phyloP scores from a whole-genome alignment of 1,140 invertebrate species.

The Drosophila persimilis region DNA sequence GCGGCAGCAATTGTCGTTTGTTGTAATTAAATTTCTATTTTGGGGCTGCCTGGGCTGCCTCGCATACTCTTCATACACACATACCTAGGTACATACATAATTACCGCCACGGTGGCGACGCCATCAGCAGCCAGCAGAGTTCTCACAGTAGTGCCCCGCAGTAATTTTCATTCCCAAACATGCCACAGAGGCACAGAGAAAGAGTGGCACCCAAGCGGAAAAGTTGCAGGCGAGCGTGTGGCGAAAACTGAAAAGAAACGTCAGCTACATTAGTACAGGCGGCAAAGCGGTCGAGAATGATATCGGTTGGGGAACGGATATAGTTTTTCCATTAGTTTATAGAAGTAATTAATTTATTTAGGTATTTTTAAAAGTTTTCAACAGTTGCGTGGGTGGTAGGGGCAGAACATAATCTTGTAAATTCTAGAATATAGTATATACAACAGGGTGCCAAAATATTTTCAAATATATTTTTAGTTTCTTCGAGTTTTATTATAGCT shows the following conservation, averaged over 20 bases:
- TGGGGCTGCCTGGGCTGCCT: slow-evolving; percentile 7
- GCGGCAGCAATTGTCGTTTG: slow-evolving; percentile 25
- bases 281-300: slow-evolving; percentile 36
- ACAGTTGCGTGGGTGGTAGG: too few species aligned
- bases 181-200: slow-evolving; percentile 16
- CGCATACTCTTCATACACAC: slow-evolving; percentile 2
- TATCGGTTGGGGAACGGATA: slow-evolving; percentile 16
- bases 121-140: slow-evolving; percentile 34
- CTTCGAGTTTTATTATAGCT: too few species aligned
- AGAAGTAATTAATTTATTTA: neutral
- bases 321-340: slow-evolving; percentile 2
- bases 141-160: slow-evolving; percentile 40
- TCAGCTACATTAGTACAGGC: slow-evolving; percentile 36
- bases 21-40: slow-evolving; percentile 71
- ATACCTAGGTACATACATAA: slow-evolving; percentile 24
- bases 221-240: slow-evolving; percentile 53
- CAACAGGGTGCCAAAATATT: too few species aligned
- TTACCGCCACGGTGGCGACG: slow-evolving; percentile 32
- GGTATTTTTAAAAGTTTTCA: neutral
- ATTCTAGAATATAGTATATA: too few species aligned
- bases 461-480: too few species aligned
- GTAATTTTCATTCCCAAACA: slow-evolving; percentile 23
- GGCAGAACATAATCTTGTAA: too few species aligned
- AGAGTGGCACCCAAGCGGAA: slow-evolving; percentile 47
- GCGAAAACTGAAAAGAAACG: slow-evolving; percentile 45